Percentiles rank a stretch among this genome's conserved stretches.
These are phyloP conservation scores for Glossophaga mutica DNA, from an alignment of 2,797 vertebrate species.

Conservation along the genomic window DNA sequence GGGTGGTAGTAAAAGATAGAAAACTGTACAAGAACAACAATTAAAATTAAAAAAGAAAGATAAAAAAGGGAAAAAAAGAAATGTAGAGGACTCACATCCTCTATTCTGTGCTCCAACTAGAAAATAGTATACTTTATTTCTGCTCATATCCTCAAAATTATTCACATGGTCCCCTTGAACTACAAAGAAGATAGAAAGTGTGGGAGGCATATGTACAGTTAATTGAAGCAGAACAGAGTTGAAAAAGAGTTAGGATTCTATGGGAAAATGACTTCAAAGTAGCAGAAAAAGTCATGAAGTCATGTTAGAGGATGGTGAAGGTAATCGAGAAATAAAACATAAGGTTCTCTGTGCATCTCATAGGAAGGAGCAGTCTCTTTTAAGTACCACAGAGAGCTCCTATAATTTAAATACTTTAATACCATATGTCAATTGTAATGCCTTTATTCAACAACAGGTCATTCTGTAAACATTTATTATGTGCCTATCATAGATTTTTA, in stretches of 20 bases:
- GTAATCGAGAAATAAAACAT: neutral
- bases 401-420: neutral
- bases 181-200: neutral
- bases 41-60: too few species aligned
- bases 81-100: neutral
- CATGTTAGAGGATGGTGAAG: neutral
- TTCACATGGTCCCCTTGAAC: neutral
- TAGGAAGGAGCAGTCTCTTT: neutral
- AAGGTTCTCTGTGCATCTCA: neutral
- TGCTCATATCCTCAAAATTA: neutral
- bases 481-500: neutral
- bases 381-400: constrained; percentile 60
- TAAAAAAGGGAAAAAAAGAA: too few species aligned
- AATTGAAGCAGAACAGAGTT: neutral
- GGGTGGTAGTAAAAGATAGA: too few species aligned
- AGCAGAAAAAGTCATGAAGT: neutral
- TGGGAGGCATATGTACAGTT: neutral
- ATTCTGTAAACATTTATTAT: neutral
- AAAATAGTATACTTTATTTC: neutral
- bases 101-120: neutral
- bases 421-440: neutral
- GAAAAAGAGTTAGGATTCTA: neutral
- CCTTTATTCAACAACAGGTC: neutral
- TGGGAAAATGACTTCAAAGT: neutral
- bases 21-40: too few species aligned